These are phyloP conservation scores for Cosmorhoe ocellata DNA, from an alignment of 2,888 invertebrate genomes.

Conservation along the genomic window DNA sequence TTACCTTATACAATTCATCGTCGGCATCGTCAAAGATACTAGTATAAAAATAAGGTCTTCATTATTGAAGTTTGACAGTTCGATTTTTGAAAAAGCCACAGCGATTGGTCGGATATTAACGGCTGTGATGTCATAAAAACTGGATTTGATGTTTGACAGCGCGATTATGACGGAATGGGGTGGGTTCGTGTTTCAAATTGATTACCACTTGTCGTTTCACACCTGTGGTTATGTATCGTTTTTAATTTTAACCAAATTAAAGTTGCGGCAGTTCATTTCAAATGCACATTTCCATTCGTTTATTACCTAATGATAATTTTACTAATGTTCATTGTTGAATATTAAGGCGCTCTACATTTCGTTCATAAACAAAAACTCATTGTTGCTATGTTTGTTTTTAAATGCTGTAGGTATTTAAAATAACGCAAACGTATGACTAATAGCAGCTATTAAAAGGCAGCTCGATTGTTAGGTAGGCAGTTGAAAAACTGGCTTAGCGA, in stretches of 20 bases:
- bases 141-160: conserved; percentile 45
- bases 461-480: neutral
- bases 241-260: conserved; percentile 26
- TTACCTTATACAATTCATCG: conserved; percentile 59
- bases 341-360: too few species aligned
- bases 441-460: conserved; percentile 7
- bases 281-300: neutral
- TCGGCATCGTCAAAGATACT: conserved; percentile 70
- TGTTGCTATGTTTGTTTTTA: too few species aligned
- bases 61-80: conserved; percentile 74
- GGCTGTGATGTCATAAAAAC: conserved; percentile 44
- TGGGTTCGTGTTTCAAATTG: conserved; percentile 44
- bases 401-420: too few species aligned
- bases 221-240: conserved; percentile 39
- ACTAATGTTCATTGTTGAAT: too few species aligned
- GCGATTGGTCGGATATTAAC: conserved; percentile 58
- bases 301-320: too few species aligned
- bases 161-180: conserved; percentile 39
- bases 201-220: conserved; percentile 40
- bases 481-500: conserved; percentile 11
- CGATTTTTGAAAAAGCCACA: conserved; percentile 61
- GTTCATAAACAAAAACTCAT: too few species aligned
- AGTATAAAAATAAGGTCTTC: conserved; percentile 70
- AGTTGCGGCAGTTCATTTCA: conserved; percentile 23
- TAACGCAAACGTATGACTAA: neutral